phyloP scores from a whole-genome alignment of 1,140 invertebrate genomes.

The Babylonia areolata region DNA sequence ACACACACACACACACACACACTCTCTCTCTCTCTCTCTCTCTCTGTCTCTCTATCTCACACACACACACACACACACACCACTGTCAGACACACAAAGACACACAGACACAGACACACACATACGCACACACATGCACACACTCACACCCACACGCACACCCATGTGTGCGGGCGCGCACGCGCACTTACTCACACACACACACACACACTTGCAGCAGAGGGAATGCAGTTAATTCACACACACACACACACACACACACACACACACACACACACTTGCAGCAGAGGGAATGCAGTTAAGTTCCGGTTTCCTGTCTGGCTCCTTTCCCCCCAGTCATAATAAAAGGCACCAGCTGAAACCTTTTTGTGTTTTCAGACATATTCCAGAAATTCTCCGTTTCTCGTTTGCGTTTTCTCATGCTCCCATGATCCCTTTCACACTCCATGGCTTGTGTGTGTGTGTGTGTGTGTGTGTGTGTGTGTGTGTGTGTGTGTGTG shows the following conservation, averaged over 20 bases:
- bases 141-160: slow-evolving; percentile 12
- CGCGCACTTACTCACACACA: slow-evolving; percentile 4
- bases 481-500: no score
- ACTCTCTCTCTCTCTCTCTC: neutral
- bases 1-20: slow-evolving; percentile 3
- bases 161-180: neutral
- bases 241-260: neutral
- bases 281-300: no score
- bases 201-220: neutral
- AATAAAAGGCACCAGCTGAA: no score
- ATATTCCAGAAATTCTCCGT: no score
- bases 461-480: no score
- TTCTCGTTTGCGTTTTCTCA: no score
- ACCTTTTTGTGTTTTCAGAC: no score
- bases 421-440: no score
- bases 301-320: no score
- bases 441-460: no score
- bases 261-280: neutral
- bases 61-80: neutral
- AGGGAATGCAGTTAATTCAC: no score
- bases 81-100: neutral
- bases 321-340: no score
- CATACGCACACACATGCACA: neutral
- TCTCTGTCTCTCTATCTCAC: neutral
- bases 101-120: neutral